A percentile compares a stretch with the other conserved stretches of the same genome.
Evolutionary conservation across 2,888 invertebrate species (phyloP).

Genomic region (Aleiodes testaceus): DNA sequence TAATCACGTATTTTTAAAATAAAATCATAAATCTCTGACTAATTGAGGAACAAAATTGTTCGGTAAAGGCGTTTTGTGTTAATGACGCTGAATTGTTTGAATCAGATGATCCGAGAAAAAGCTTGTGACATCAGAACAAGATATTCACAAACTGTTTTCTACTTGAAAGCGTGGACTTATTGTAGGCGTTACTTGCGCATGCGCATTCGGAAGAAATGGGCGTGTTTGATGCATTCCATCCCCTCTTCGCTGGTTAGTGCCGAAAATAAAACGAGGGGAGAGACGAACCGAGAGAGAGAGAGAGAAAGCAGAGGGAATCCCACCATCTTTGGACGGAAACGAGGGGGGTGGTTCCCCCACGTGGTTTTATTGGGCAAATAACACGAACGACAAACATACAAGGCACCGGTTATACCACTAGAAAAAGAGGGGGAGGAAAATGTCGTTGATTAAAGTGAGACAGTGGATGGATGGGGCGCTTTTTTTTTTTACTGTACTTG

Average conservation of each 20-base stretch:
- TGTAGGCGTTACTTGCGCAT: conserved; percentile 48
- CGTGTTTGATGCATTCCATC: conserved; percentile 10
- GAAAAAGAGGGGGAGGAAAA: conserved; percentile 20
- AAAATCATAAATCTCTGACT: too few species aligned
- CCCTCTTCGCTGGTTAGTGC: not conserved
- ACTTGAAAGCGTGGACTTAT: conserved; percentile 43
- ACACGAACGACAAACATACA: conserved; percentile 70
- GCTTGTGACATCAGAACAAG: conserved; percentile 25
- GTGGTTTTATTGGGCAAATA: conserved; percentile 72
- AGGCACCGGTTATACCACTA: conserved; percentile 45
- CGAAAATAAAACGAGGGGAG: conserved; percentile 45
- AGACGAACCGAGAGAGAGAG: conserved; percentile 39
- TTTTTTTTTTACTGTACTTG: conserved; percentile 12
- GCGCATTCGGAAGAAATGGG: conserved; percentile 34
- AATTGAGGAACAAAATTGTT: not conserved
- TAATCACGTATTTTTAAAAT: too few species aligned
- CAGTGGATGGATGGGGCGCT: conserved; percentile 51
- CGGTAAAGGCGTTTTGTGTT: not conserved
- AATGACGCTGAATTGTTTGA: conserved; percentile 19
- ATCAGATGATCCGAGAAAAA: conserved; percentile 11
- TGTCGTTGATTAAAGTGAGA: conserved; percentile 44
- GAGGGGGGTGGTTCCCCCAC: conserved; percentile 62
- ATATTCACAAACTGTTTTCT: conserved; percentile 35
- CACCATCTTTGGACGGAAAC: conserved; percentile 41
- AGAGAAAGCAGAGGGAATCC: conserved; percentile 28